A percentile compares a stretch with the other conserved stretches of the same genome.
Conservation (phyloP, 2,113 vertebrate genomes). For the Hydrolagus affinis region DNA sequence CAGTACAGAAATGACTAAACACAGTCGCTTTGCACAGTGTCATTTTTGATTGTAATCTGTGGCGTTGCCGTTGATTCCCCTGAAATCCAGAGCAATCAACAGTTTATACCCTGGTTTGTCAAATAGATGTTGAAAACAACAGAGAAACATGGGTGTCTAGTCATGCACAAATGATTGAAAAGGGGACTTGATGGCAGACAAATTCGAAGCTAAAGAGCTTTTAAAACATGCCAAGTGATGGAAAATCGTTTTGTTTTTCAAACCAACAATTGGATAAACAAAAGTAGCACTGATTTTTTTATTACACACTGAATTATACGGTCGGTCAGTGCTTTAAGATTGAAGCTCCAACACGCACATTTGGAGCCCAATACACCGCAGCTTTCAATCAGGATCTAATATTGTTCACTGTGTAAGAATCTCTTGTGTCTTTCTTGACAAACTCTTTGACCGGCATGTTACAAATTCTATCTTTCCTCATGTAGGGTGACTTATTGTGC, state of each 20-base stretch:
- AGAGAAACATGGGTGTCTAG: neutral
- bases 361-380: neutral
- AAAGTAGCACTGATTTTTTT: neutral
- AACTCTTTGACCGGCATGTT: neutral
- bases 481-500: conserved; percentile 19
- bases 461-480: conserved; percentile 1
- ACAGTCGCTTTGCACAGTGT: neutral
- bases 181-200: neutral
- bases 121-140: neutral
- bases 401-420: neutral
- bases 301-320: neutral
- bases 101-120: neutral
- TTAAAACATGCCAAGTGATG: neutral
- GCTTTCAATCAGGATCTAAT: neutral
- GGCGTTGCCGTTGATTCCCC: neutral
- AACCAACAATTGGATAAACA: neutral
- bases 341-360: neutral
- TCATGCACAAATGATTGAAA: neutral
- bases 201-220: neutral
- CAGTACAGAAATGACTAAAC: neutral
- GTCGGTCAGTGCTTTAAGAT: neutral
- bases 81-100: neutral
- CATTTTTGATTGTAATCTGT: neutral
- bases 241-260: no score
- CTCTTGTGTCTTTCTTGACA: neutral